Percentiles rank a stretch among this genome's conserved stretches.
These are phyloP conservation scores for Anarsia innoxiella DNA, from an alignment of 2,888 invertebrate genomes.

Conservation along the genomic window DNA sequence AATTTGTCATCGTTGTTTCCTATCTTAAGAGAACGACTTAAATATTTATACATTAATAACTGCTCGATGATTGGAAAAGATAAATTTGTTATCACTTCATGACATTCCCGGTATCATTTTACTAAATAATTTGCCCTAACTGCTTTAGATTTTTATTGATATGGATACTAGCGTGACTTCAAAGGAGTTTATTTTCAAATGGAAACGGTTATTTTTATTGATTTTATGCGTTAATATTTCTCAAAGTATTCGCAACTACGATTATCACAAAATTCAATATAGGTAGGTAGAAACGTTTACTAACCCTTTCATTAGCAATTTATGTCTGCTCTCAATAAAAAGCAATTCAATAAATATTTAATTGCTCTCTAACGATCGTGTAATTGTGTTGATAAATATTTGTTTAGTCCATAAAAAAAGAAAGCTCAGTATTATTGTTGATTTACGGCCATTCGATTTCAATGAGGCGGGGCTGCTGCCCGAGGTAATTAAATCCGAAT, in stretches of 20 bases:
- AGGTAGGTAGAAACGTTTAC: too few species aligned
- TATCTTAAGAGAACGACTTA: constrained; percentile 50
- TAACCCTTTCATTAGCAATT: constrained; percentile 5
- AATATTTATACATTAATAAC: constrained; percentile 52
- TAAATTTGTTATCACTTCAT: constrained; percentile 40
- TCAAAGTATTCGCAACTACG: too few species aligned
- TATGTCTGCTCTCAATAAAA: constrained; percentile 25
- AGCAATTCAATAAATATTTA: constrained; percentile 39
- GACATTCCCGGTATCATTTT: constrained; percentile 33
- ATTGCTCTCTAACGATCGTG: constrained; percentile 60
- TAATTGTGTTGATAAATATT: constrained; percentile 68
- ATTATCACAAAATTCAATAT: too few species aligned
- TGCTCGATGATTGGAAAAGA: constrained; percentile 37
- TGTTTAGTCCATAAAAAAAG: constrained; percentile 56
- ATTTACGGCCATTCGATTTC: constrained; percentile 54
- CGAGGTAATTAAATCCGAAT: constrained; percentile 64
- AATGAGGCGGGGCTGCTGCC: constrained; percentile 51
- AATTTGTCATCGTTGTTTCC: constrained; percentile 69
- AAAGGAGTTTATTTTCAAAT: too few species aligned
- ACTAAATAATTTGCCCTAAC: too few species aligned
- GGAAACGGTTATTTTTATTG: too few species aligned
- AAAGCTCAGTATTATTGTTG: constrained; percentile 52
- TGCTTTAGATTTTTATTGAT: too few species aligned
- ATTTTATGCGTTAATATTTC: too few species aligned
- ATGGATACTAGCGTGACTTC: too few species aligned